Evolutionary conservation across 2,888 invertebrate genomes (phyloP).

Genomic region (Zonitis immaculata): DNA sequence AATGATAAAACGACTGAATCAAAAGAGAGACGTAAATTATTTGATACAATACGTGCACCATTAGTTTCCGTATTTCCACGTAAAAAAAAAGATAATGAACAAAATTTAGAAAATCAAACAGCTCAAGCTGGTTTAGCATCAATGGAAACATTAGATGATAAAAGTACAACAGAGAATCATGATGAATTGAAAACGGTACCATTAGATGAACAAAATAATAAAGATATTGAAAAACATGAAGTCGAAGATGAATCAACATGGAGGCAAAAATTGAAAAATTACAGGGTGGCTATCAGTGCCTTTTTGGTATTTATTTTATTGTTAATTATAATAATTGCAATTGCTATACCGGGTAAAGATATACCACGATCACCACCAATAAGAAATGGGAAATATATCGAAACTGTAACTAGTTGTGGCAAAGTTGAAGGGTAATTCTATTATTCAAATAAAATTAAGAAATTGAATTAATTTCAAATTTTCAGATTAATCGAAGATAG

Average conservation of each 20-base stretch:
- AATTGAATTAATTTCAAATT: slow-evolving; percentile 14
- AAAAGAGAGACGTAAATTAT: slow-evolving; percentile 50
- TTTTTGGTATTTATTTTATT: slow-evolving; percentile 58
- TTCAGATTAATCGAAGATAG: slow-evolving; percentile 66
- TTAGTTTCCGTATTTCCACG: slow-evolving; percentile 55
- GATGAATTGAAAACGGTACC: slow-evolving; percentile 73
- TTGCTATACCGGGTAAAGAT: slow-evolving; percentile 57
- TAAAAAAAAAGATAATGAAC: slow-evolving; percentile 44
- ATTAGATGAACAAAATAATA: slow-evolving; percentile 56
- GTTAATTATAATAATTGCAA: slow-evolving; percentile 60
- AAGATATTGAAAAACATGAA: slow-evolving; percentile 54
- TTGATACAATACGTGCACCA: slow-evolving; percentile 61
- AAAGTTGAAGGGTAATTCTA: slow-evolving; percentile 66
- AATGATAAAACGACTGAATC: slow-evolving; percentile 20
- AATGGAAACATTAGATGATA: slow-evolving; percentile 77
- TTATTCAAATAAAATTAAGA: background rate
- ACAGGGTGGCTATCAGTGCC: slow-evolving; percentile 64
- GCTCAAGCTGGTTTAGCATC: slow-evolving; percentile 70
- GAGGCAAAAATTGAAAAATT: slow-evolving; percentile 58
- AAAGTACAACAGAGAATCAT: slow-evolving; percentile 59
- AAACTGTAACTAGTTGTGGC: slow-evolving; percentile 73
- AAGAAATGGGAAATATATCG: slow-evolving; percentile 67
- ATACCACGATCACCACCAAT: slow-evolving; percentile 53
- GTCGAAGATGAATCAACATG: slow-evolving; percentile 46
- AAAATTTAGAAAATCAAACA: slow-evolving; percentile 43